Base-by-base conservation (phyloP, 1,140 invertebrate species). In the Marisa cornuarietis region DNA sequence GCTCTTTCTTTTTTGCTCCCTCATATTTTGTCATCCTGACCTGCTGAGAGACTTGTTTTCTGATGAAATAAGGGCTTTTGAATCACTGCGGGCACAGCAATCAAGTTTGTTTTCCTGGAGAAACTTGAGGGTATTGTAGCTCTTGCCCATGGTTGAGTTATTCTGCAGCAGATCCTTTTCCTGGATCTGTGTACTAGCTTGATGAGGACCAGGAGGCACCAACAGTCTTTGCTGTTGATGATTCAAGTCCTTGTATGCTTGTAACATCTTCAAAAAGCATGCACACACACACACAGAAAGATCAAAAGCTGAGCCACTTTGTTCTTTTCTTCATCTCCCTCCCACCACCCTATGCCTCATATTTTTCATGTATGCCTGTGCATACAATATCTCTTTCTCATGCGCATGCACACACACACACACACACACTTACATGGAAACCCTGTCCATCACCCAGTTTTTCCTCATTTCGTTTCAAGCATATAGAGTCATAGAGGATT, bases 101-200 rank as follows among this genome's bases (percentile, higher is more conserved):
- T 84, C 80, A 20, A 90, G 58, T 51, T 84, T 79, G 58, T 89
- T 82, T 52, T 91, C 88, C 82, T 91, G 90, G 22, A 91, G 82
- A 78, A 90, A 91, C 75, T 89, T 90, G 61, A 83, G 82, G n/a
- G 85, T 86, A 80, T 90, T 91, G 81, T 89, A 91, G 69, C 83
- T 84, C 10, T 86, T 84, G 16, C 90, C 90, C 72, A 85, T 87
- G 31, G 79, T 83, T n/a, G 82, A 85, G 72, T 81, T 83, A 71
- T 90, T 86, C 22, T 85, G 84, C 54, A 90, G 83, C 13, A 87
- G 82, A 18, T 84, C 84, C 14, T 85, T 85, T 79, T 91, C 90
- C 81, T 89, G 87, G 18, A 86, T 83, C 49, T 84, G 83, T 9
- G 84, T 79, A 26, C 84, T 75, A 0, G 85, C 84, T 49, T 77